Conservation (phyloP, 2,888 invertebrate genomes). For the Chorisops tibialis region DNA sequence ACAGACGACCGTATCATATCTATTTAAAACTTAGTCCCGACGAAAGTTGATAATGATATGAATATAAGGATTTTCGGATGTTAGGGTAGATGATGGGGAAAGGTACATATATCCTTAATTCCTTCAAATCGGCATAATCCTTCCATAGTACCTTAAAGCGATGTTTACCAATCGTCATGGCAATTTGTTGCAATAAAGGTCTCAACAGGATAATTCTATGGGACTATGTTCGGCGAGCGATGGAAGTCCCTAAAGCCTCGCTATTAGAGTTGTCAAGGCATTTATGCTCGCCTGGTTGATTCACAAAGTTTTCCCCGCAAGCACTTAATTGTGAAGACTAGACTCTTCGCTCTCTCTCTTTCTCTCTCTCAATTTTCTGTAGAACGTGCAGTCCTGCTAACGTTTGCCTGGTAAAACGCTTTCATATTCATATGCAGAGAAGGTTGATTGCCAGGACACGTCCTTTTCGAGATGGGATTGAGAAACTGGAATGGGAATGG, state of each 20-base stretch:
- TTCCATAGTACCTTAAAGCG: conserved; percentile 5
- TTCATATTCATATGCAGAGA: conserved; percentile 1
- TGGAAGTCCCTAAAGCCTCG: background rate
- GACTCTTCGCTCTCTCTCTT: too few species aligned
- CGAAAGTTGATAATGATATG: too few species aligned
- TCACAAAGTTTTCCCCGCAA: conserved; percentile 19
- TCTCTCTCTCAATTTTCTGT: too few species aligned
- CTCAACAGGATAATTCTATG: background rate
- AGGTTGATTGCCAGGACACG: background rate
- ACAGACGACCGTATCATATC: too few species aligned
- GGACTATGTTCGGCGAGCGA: background rate
- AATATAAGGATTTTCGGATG: too few species aligned
- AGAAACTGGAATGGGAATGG: background rate
- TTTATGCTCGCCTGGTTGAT: conserved; percentile 20
- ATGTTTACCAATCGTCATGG: conserved; percentile 23
- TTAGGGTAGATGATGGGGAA: too few species aligned
- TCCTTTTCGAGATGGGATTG: background rate
- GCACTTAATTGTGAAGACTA: conserved; percentile 19
- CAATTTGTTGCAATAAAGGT: conserved; percentile 8
- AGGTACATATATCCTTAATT: background rate
- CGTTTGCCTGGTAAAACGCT: background rate
- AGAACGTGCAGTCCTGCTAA: conserved; percentile 4
- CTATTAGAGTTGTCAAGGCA: conserved; percentile 19
- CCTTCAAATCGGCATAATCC: conserved; percentile 15
- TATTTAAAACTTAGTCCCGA: too few species aligned